Evolutionary conservation across 2,797 vertebrate species (phyloP).

Genomic region (Adrianichthys oophorus): DNA sequence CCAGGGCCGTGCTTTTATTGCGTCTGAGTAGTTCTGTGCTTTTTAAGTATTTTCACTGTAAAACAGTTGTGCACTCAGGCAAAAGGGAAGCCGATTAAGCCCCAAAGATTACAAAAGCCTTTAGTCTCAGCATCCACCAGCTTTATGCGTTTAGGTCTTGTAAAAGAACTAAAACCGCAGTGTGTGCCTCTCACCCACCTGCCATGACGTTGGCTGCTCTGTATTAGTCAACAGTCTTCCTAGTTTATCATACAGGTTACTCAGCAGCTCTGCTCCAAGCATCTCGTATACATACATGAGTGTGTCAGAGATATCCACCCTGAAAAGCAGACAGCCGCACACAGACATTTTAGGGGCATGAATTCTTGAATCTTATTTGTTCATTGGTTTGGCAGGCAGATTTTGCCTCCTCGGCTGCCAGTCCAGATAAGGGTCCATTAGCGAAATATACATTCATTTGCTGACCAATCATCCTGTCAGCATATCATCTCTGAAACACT

Average conservation of each 20-base stretch:
- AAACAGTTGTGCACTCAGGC: no score
- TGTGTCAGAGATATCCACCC: slow-evolving; percentile 98
- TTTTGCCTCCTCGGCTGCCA: slow-evolving; percentile 33
- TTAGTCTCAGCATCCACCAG: background rate
- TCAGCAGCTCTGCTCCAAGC: slow-evolving; percentile 95
- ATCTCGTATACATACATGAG: slow-evolving; percentile 99
- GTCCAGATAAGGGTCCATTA: slow-evolving; percentile 39
- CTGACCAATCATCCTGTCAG: slow-evolving; percentile 51
- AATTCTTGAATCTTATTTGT: slow-evolving; percentile 10
- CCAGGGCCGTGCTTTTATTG: no score
- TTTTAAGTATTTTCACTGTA: no score
- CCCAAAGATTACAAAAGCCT: background rate
- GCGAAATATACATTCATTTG: slow-evolving; percentile 38
- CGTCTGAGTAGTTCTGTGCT: no score
- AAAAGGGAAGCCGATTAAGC: no score
- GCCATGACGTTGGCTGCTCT: slow-evolving; percentile 92
- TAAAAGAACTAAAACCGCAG: background rate
- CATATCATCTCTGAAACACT: slow-evolving; percentile 40
- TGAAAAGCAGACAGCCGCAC: slow-evolving; percentile 59
- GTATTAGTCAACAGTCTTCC: slow-evolving; percentile 92
- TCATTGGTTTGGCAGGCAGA: slow-evolving; percentile 24
- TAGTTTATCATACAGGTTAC: slow-evolving; percentile 97
- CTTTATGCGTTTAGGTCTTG: background rate
- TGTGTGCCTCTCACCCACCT: slow-evolving; percentile 78
- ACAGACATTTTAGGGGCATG: slow-evolving; percentile 19